Evolutionary conservation across 2,888 invertebrate species (phyloP), one percentile per base, ranked within the genome.

Genomic region (Drepana falcataria): DNA sequence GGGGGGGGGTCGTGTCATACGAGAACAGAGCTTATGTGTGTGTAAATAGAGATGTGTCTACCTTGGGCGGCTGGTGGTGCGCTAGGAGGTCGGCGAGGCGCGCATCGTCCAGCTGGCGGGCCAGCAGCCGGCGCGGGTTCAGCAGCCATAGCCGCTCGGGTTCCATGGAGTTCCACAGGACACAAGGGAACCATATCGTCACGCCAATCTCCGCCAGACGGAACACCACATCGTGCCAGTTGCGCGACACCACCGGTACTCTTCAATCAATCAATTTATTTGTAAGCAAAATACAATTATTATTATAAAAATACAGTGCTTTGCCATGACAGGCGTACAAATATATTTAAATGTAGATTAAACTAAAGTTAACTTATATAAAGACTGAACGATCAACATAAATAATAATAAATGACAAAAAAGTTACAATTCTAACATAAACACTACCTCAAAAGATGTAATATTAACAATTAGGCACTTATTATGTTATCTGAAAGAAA

Each of bases 121-220:
- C 94, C 52, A 98, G 92, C 73, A 98, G 92, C 77, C 96, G 95
- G 68, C 96, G 94, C 47, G 98, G 98, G 92, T 98, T 98, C 65
- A 98, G 91, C 69, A 98, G 95, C 98, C 98, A 98, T 61, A 98
- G 91, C 83, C 97, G 95, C 81, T 97, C 97, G 52, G 98, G 98
- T 81, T 96, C 96, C 94, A 97, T 97, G 66, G 96, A 97, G 91
- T 98, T 98, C 98, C 98, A 98, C 65, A 98, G 92, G 53, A 97
- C 97, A 83, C 98, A 98, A 41, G 98, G 97, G 87, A 98, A 98
- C 98, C 98, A 98, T 75, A 98, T 89, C 68, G 96, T 96, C 57
- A 97, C 97, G 5, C 97, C 98, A 69, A 98, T 96, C 92, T 98
- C 98, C 51, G 96, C 96, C 54, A 97, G 92, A 4, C 97, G 95